These are phyloP conservation scores for Mimumesa dahlbomi DNA, from an alignment of 2,888 invertebrate genomes.

Conservation along the genomic window DNA sequence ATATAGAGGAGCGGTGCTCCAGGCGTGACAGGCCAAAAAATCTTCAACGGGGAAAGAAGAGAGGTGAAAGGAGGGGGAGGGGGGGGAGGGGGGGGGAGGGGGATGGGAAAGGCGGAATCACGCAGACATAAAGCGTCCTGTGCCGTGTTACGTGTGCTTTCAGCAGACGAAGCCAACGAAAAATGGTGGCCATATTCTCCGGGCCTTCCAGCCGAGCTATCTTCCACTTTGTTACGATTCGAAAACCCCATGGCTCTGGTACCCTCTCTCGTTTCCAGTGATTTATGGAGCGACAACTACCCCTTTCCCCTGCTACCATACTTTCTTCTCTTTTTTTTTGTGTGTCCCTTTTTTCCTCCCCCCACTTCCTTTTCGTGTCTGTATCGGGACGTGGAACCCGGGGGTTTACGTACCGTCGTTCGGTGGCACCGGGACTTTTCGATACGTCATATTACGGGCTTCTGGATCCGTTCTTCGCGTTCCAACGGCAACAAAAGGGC, in stretches of 20 bases:
- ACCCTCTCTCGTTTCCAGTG: conserved; percentile 53
- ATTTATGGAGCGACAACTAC: conserved; percentile 57
- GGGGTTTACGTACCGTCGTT: conserved; percentile 28
- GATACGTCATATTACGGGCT: conserved; percentile 69
- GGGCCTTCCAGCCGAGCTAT: conserved; percentile 57
- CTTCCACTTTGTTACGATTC: conserved; percentile 70
- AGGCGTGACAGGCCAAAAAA: conserved; percentile 60
- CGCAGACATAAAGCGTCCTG: conserved; percentile 64
- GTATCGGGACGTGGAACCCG: conserved; percentile 29
- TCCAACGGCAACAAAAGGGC: too few species aligned
- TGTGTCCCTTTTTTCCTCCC: conserved; percentile 9
- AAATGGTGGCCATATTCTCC: conserved; percentile 65
- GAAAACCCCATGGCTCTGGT: conserved; percentile 64
- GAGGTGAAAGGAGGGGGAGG: too few species aligned
- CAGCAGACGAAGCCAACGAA: conserved; percentile 61
- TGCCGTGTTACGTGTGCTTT: conserved; percentile 63
- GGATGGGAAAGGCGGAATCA: conserved; percentile 50
- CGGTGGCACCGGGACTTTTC: conserved; percentile 39
- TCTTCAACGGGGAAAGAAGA: conserved; percentile 54
- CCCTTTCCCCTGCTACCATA: conserved; percentile 14
- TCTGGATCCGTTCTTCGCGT: conserved; percentile 32
- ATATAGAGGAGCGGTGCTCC: conserved; percentile 9
- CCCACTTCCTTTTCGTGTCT: conserved; percentile 25
- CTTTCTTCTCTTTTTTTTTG: conserved; percentile 27
- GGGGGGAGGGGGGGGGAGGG: neutral